Conservation (phyloP, 2,113 vertebrate species). For the Bambusicola thoracicus region DNA sequence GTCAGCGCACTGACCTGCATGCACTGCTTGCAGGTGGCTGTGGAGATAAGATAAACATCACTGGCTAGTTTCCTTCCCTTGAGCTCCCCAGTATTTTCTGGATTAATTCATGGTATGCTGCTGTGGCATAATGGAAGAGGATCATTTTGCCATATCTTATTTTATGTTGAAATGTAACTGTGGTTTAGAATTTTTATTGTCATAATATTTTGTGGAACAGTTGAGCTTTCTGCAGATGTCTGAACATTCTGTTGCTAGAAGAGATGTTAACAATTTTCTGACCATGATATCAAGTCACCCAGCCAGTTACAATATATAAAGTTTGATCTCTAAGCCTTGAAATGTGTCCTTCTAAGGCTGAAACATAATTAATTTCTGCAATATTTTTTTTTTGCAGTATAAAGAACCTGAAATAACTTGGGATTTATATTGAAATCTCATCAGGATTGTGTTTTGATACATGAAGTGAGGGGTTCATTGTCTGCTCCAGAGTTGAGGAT, state of each 20-base stretch:
- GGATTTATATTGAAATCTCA: neutral
- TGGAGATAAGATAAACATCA: neutral
- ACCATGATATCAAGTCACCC: neutral
- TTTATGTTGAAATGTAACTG: neutral
- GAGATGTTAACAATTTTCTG: neutral
- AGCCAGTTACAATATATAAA: neutral
- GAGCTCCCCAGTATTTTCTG: neutral
- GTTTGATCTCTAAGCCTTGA: neutral
- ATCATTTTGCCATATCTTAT: neutral
- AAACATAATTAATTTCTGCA: neutral
- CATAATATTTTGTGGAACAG: neutral
- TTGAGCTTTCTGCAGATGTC: neutral
- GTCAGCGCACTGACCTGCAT: neutral
- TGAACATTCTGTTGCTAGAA: neutral
- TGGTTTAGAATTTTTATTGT: neutral
- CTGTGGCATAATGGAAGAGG: neutral
- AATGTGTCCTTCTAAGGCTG: neutral
- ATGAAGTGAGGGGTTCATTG: neutral
- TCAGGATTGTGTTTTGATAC: neutral
- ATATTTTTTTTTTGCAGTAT: neutral
- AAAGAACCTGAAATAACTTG: rapidly evolving
- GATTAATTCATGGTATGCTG: neutral
- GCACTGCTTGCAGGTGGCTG: neutral
- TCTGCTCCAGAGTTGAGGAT: neutral
- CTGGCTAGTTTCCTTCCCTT: neutral